phyloP scores from a whole-genome alignment of 2,888 invertebrate species.

The Clepsis dumicolana region DNA sequence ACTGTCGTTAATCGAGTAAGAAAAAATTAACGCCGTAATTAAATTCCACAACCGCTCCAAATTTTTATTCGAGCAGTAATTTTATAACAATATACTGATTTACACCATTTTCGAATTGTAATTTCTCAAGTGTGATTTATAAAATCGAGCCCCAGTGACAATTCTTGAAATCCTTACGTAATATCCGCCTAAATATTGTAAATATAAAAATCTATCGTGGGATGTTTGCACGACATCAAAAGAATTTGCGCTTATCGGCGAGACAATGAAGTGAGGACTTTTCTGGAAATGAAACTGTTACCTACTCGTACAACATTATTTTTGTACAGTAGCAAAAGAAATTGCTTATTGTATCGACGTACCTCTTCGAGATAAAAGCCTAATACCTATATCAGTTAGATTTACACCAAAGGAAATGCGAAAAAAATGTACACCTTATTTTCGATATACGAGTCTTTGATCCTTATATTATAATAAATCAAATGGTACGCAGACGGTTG shows the following conservation, averaged over 20 bases:
- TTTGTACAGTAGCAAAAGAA: slow-evolving; percentile 29
- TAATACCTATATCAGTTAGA: slow-evolving; percentile 60
- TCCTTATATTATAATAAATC: slow-evolving; percentile 23
- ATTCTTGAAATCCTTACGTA: neutral
- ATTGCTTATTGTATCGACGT: slow-evolving; percentile 36
- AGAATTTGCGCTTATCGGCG: neutral
- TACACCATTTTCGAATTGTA: too few relatives aligned
- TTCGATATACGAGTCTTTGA: slow-evolving; percentile 28
- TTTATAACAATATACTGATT: too few relatives aligned
- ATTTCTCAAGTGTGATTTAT: too few relatives aligned
- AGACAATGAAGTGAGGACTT: neutral
- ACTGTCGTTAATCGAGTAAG: too few relatives aligned
- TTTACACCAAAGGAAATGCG: slow-evolving; percentile 56
- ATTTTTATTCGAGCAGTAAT: too few relatives aligned
- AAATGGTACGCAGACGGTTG: slow-evolving; percentile 11
- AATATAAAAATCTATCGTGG: neutral
- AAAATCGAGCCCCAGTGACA: too few relatives aligned
- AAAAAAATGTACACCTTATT: slow-evolving; percentile 34
- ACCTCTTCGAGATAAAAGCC: slow-evolving; percentile 49
- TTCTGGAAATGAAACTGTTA: neutral
- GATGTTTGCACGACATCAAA: neutral
- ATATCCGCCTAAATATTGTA: neutral
- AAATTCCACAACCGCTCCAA: too few relatives aligned
- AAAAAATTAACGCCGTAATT: too few relatives aligned
- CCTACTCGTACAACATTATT: slow-evolving; percentile 1